These are phyloP conservation scores for Parapristionchus giblindavisi DNA, from an alignment of 2,888 invertebrate species.

Conservation along the genomic window DNA sequence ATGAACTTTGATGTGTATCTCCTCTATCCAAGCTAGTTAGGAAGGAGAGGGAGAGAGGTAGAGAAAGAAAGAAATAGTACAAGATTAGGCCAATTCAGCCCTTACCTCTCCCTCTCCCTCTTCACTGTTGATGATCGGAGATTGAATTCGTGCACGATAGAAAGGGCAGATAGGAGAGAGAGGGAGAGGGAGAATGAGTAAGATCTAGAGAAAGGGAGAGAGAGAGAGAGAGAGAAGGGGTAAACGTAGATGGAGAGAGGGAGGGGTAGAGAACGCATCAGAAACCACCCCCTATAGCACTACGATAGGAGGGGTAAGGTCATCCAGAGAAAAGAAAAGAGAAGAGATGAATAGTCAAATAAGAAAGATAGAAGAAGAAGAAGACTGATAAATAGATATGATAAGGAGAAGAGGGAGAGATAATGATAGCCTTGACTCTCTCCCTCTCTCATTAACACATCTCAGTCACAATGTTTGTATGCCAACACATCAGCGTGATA, in stretches of 20 bases:
- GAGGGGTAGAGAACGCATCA: conserved; percentile 41
- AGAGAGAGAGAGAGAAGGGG: conserved; percentile 33
- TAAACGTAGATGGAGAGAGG: conserved; percentile 9
- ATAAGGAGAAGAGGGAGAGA: conserved; percentile 35
- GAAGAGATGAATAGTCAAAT: no score
- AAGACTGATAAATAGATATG: conserved; percentile 34
- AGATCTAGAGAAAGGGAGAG: neutral
- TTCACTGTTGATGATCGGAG: neutral
- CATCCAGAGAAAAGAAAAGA: no score
- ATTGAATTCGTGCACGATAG: neutral
- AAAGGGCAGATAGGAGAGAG: neutral
- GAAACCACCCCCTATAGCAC: no score
- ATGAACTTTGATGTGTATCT: no score
- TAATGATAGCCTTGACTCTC: neutral
- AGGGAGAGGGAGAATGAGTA: conserved; percentile 5
- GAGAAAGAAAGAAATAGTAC: conserved; percentile 18
- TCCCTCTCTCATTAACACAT: neutral
- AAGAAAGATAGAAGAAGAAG: no score
- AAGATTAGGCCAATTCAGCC: neutral
- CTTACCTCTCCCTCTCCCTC: neutral
- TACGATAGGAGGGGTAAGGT: no score
- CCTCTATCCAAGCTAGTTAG: no score
- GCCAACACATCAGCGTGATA: neutral
- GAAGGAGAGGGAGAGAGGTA: no score
- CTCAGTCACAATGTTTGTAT: neutral